Conservation (phyloP, 1,140 invertebrate species). For the Meloidogyne floridensis region DNA sequence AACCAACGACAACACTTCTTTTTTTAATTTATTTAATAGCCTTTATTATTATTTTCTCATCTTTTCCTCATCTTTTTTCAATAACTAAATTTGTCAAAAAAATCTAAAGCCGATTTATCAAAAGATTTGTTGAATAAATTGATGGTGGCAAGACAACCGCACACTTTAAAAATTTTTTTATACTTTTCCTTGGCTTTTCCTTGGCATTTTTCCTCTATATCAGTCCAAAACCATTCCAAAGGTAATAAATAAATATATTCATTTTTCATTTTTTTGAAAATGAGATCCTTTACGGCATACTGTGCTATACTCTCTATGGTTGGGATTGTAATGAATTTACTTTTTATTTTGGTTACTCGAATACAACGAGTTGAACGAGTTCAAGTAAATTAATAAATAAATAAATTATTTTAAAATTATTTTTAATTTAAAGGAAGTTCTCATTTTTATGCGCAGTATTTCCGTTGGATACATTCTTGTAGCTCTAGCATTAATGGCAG, state of each 20-base stretch:
- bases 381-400: neutral
- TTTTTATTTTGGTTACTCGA: conserved; percentile 26
- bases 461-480: conserved; percentile 28
- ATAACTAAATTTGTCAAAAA: neutral
- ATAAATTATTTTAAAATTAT: neutral
- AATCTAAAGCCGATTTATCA: conserved; percentile 2
- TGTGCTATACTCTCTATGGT: conserved; percentile 16
- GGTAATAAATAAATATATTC: neutral
- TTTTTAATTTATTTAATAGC: conserved; percentile 7
- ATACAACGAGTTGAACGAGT: conserved; percentile 25
- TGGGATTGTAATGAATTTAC: conserved; percentile 25
- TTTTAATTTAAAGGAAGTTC: conserved; percentile 11
- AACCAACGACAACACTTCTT: neutral
- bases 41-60: neutral
- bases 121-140: neutral
- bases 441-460: conserved; percentile 26
- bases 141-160: conserved; percentile 4
- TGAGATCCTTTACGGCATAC: conserved; percentile 20
- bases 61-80: neutral
- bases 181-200: neutral
- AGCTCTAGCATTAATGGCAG: conserved; percentile 25
- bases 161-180: neutral
- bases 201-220: neutral
- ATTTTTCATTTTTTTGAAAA: neutral
- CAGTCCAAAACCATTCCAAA: neutral